Evolutionary conservation across 2,888 invertebrate species (phyloP), one percentile per base, ranked within the genome.

Genomic region (Dione juno): DNA sequence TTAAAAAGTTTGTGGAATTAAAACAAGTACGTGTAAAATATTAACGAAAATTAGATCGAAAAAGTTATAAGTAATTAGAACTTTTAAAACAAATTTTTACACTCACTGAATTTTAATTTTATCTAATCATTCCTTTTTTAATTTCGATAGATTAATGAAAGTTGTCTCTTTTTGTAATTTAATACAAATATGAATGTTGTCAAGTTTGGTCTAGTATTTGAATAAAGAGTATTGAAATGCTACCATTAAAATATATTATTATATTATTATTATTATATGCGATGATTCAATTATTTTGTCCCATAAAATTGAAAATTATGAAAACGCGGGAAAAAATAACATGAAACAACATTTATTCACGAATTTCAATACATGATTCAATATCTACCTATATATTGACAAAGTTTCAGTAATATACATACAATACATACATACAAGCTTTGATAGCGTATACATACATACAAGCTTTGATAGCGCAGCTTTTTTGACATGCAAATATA

Each of bases 1-100:
- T 66, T 66, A 45, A 21, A 57, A 68, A 61, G 41, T 63, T 63
- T 63, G 52, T 54, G 28, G 53, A 61, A 63, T 53, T 70, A 54
- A 37, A 50, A 28, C 28, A 28, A 28, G 28, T 28, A 28, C 28
- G 28, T 28, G 28, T 28, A 3, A 28, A 28, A 28, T 28, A 28
- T 28, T 28, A 28, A 28, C 28, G 28, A 28, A 28, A 28, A 28
- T 28, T 28, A 28, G 28, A 28, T 28, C 28, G 28, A 28, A 28
- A 28, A 28, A 28, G 28, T 28, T 28, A 28, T 28, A 5, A 28
- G 28, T 28, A 28, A 28, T 28, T 28, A 3, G 5, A 28, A 28
- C 28, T 28, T 28, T 3, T 28, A 19, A 41, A 6, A 11, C 14
- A n/a, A 35, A 0, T 54, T 35, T 28, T 54, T 35, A 14, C 7